Evolutionary conservation across 2,113 vertebrate species (phyloP), one percentile per base, ranked within the genome.

Genomic region (Tachuris rubrigastra): DNA sequence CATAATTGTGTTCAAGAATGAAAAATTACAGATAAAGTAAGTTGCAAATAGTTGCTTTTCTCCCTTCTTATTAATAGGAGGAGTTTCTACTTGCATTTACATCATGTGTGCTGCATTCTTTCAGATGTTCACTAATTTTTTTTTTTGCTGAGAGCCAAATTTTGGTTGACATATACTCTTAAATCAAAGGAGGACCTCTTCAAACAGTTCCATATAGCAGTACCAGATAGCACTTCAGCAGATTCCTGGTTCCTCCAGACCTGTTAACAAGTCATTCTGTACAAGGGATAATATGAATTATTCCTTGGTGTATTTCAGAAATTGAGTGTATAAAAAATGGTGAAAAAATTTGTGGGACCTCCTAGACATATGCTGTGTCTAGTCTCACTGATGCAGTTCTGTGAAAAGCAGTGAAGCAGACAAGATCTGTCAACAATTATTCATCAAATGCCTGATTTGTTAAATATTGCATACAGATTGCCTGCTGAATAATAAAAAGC

Each of bases 391-490:
- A 74, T 69, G 58, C 69, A 89, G 33, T 41, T 89, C 62, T 85
- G 72, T 66, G 75, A 74, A 80, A 93, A 88, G 59, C 60, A 86
- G 72, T 68, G 88, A 63, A 81, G 82, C 63, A 91, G 85, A 62
- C 85, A 90, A 81, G 67, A 84, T 84, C 75, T 95, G 82, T 85
- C 95, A 92, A 94, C 82, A 95, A 88, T 88, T 95, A 90, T 95
- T 86, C 85, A 91, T 94, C 82, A 91, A 84, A 92, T 83, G 52
- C 27, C 35, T 77, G 78, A 75, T 93, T 93, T 96, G 50, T 67
- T 96, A 94, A 96, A 95, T 94, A 96, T 92, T 96, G 63, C 68
- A 86, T 80, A 88, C 59, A 77, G 85, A 83, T 85, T 93, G 75
- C 76, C 73, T 94, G 55, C 76, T 95, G 90, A 95, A 95, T 90